Evolutionary conservation across 92 coral and sea anemone species (phyloP).

Genomic region (Pocillopora grandis): DNA sequence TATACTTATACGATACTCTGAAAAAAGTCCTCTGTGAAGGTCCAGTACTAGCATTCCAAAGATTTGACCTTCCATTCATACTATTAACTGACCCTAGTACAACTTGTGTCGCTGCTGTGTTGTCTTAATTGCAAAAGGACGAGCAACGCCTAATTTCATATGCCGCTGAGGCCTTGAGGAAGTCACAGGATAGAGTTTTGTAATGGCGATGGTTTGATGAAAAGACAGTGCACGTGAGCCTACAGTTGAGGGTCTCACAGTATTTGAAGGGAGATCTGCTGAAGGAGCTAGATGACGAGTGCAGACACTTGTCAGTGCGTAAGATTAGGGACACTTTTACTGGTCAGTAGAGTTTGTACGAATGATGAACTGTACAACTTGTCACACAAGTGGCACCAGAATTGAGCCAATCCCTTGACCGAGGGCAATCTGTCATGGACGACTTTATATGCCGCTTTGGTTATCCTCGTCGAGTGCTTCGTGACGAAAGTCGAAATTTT

Average conservation of each 20-base stretch:
- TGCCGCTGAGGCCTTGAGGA: constrained; percentile 1
- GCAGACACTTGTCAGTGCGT: no score
- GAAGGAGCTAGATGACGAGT: no score
- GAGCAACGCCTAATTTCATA: background rate
- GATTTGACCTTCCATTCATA: constrained; percentile 18
- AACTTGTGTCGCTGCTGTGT: constrained; percentile 5
- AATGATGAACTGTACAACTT: no score
- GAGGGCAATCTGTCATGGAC: background rate
- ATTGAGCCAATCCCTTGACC: background rate
- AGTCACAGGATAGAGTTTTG: background rate
- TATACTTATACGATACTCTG: no score
- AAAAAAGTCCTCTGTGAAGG: constrained; percentile 28
- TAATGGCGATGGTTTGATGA: constrained; percentile 38
- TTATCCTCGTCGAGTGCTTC: no score
- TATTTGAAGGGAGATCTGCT: no score
- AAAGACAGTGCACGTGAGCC: constrained; percentile 21
- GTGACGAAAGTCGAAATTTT: no score
- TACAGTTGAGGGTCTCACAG: constrained; percentile 37
- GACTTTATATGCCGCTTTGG: background rate
- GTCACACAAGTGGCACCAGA: background rate
- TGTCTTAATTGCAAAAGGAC: constrained; percentile 10
- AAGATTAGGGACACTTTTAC: no score
- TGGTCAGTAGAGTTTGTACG: no score
- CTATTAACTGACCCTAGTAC: background rate
- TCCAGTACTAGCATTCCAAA: background rate